A percentile compares a stretch with the other conserved stretches of the same genome.
phyloP scores from a whole-genome alignment of 2,888 invertebrate species.

The Lasius fuliginosus region DNA sequence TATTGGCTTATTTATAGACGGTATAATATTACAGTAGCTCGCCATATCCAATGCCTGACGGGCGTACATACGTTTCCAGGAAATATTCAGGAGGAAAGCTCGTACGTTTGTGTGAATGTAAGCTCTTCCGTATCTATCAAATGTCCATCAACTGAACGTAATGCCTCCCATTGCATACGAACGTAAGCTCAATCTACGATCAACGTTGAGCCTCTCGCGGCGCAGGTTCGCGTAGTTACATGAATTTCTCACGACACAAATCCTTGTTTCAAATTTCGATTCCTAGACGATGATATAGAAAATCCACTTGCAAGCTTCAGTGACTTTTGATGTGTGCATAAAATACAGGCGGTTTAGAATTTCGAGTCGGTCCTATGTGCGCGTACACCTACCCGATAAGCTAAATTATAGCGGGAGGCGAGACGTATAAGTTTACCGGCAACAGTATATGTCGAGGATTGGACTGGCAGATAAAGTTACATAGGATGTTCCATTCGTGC shows the following conservation, averaged over 20 bases:
- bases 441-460: constrained; percentile 48
- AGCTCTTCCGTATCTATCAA: constrained; percentile 69
- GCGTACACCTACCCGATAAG: constrained; percentile 43
- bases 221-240: constrained; percentile 20
- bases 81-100: constrained; percentile 55
- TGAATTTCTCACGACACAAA: constrained; percentile 50
- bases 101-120: constrained; percentile 60
- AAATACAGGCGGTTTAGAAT: constrained; percentile 52
- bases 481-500: constrained; percentile 47
- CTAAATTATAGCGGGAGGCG: constrained; percentile 47
- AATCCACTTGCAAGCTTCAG: constrained; percentile 44
- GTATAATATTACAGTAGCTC: constrained; percentile 44
- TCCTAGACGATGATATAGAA: constrained; percentile 23
- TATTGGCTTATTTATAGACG: constrained; percentile 28
- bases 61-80: constrained; percentile 40
- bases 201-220: constrained; percentile 39
- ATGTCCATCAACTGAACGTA: constrained; percentile 68
- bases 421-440: constrained; percentile 52
- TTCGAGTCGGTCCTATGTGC: constrained; percentile 10
- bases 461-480: constrained; percentile 49
- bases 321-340: constrained; percentile 43
- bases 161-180: constrained; percentile 64
- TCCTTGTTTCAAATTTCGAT: constrained; percentile 35
- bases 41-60: constrained; percentile 46
- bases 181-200: constrained; percentile 63